phyloP scores from a whole-genome alignment of 2,797 vertebrate species.

The Sciaenops ocellatus region DNA sequence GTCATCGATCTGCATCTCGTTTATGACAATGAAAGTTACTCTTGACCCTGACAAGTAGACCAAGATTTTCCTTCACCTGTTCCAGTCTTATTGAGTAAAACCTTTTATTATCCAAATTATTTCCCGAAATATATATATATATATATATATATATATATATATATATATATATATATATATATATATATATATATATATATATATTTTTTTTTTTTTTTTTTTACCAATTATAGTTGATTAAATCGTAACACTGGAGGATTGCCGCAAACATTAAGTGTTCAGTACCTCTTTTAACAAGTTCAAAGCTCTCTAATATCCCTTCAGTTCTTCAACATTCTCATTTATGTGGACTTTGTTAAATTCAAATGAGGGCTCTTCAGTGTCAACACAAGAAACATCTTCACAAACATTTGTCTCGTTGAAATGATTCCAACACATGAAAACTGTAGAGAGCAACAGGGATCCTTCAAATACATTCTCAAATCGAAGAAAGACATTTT shows the following conservation, averaged over 20 bases:
- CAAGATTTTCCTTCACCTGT: neutral
- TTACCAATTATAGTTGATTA: constrained; percentile 1
- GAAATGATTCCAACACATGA: constrained; percentile 21
- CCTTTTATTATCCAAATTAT: neutral
- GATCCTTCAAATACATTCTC: constrained; percentile 35
- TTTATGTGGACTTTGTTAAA: constrained; percentile 16
- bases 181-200: too few relatives aligned
- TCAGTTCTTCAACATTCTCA: constrained; percentile 9
- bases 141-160: too few relatives aligned
- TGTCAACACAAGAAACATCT: constrained; percentile 7
- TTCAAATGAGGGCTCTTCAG: constrained; percentile 22
- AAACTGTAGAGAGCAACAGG: constrained; percentile 8
- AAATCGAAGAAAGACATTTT: constrained; percentile 5
- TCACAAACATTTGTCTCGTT: constrained; percentile 2
- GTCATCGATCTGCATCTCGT: neutral
- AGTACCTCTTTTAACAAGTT: constrained; percentile 21
- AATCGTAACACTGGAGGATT: neutral
- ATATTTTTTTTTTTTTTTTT: neutral
- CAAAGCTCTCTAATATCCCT: constrained; percentile 19
- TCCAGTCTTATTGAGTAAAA: constrained; percentile 4
- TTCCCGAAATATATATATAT: neutral
- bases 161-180: too few relatives aligned
- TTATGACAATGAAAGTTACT: constrained; percentile 1
- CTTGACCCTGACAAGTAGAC: constrained; percentile 17
- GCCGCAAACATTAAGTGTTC: constrained; percentile 9